Evolutionary conservation across 2,797 vertebrate species (phyloP).

Genomic region (Pogoniulus pusillus): DNA sequence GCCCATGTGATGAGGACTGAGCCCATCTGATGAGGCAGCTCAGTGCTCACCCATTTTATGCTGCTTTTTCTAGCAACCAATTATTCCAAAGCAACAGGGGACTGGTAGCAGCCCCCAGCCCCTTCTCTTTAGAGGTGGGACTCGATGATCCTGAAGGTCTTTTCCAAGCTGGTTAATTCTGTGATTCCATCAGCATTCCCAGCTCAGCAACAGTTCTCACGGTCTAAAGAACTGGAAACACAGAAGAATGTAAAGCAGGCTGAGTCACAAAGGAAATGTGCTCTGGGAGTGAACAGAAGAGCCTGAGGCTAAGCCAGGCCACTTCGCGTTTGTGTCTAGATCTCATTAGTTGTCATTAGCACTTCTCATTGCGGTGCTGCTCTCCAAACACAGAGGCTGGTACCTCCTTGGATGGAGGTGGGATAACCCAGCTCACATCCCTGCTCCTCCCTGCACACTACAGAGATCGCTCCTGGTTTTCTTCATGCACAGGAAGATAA

Average conservation of each 20-base stretch:
- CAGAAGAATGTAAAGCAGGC: constrained; percentile 23
- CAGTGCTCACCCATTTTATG: not conserved
- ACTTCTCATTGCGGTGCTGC: not conserved
- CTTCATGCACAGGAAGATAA: not conserved
- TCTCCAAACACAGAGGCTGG: not conserved
- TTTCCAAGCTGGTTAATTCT: too few relatives aligned
- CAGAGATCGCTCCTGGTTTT: not conserved
- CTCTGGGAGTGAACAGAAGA: not conserved
- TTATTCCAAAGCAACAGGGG: not conserved
- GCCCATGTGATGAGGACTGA: not conserved
- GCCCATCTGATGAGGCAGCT: not conserved
- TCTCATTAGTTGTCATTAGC: not conserved
- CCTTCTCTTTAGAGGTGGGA: not conserved
- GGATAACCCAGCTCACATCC: not conserved
- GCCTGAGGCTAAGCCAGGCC: not conserved
- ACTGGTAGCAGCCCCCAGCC: not conserved
- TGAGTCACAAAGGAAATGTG: constrained; percentile 41
- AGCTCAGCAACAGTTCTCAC: not conserved
- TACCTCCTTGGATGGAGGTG: not conserved
- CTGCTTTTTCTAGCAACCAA: not conserved
- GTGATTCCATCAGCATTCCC: not conserved
- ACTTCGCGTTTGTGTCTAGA: not conserved
- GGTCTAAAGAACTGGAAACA: not conserved
- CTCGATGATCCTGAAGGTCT: too few relatives aligned
- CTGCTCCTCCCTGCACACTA: not conserved